Evolutionary conservation across 2,888 invertebrate species (phyloP).

Genomic region (Hydroisotoma schaefferi): DNA sequence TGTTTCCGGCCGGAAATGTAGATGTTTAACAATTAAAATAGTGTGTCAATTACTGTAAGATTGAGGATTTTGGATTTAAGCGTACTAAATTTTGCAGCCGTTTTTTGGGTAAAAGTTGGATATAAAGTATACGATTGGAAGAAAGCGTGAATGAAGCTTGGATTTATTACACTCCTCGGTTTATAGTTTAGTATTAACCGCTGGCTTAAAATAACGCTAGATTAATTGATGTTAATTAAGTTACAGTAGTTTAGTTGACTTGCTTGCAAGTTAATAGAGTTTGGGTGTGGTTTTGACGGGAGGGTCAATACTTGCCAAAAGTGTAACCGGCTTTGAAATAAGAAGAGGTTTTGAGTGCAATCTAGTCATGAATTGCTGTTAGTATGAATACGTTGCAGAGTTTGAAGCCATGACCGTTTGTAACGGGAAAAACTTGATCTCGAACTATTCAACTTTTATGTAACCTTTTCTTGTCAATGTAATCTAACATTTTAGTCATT

Average conservation of each 20-base stretch:
- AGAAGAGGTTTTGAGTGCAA: constrained; percentile 12
- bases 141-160: too few species aligned
- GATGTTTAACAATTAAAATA: neutral
- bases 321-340: constrained; percentile 3
- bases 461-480: constrained; percentile 1
- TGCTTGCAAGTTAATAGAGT: too few species aligned
- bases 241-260: too few species aligned
- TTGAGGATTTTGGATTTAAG: neutral
- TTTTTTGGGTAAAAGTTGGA: too few species aligned
- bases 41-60: neutral
- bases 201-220: too few species aligned
- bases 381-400: neutral
- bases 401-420: constrained; percentile 1
- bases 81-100: too few species aligned
- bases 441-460: constrained; percentile 4
- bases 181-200: too few species aligned
- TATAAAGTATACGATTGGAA: too few species aligned
- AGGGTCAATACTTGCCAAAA: too few species aligned
- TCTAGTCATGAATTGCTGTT: constrained; percentile 13
- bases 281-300: too few species aligned
- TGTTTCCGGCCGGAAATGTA: constrained; percentile 7
- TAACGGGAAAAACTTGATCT: constrained; percentile 14
- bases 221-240: too few species aligned
- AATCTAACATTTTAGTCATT: neutral
- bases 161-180: too few species aligned